These are phyloP conservation scores for Hirtodrosophila alboralis DNA, from an alignment of 2,888 invertebrate genomes.

Conservation along the genomic window DNA sequence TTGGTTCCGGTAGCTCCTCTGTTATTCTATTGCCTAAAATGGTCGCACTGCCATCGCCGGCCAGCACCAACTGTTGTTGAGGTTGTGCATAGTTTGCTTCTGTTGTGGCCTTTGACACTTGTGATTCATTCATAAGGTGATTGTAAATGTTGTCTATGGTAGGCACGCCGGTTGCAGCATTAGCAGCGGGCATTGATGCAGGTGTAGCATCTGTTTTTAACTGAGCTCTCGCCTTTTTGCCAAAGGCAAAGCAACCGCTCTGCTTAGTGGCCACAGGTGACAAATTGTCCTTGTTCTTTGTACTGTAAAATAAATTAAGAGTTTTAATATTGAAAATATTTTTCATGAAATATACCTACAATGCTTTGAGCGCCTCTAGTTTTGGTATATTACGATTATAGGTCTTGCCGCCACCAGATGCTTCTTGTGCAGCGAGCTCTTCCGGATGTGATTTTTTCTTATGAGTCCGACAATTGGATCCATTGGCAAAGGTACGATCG, in stretches of 20 bases:
- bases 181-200: constrained; percentile 6
- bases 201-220: constrained; percentile 14
- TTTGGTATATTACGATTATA: constrained; percentile 83
- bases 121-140: constrained; percentile 58
- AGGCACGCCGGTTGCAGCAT: constrained; percentile 50
- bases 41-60: constrained; percentile 22
- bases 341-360: constrained; percentile 66
- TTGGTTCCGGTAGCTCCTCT: constrained; percentile 22
- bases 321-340: no score
- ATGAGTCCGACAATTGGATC: constrained; percentile 84
- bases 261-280: constrained; percentile 81
- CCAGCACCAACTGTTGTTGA: constrained; percentile 30
- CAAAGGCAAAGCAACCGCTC: constrained; percentile 81
- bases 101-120: constrained; percentile 13
- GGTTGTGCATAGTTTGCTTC: constrained; percentile 7
- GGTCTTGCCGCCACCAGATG: constrained; percentile 79
- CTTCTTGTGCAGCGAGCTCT: constrained; percentile 83
- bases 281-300: constrained; percentile 79
- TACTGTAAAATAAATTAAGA: constrained; percentile 47
- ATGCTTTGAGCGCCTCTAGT: constrained; percentile 82
- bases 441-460: constrained; percentile 83
- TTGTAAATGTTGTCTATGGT: constrained; percentile 72
- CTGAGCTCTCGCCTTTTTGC: constrained; percentile 71
- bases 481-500: constrained; percentile 84
- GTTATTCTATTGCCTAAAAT: constrained; percentile 6